Percentiles rank a stretch among this genome's conserved stretches.
Evolutionary conservation across 2,888 invertebrate species (phyloP).

Genomic region (Cheilosia vulpina): DNA sequence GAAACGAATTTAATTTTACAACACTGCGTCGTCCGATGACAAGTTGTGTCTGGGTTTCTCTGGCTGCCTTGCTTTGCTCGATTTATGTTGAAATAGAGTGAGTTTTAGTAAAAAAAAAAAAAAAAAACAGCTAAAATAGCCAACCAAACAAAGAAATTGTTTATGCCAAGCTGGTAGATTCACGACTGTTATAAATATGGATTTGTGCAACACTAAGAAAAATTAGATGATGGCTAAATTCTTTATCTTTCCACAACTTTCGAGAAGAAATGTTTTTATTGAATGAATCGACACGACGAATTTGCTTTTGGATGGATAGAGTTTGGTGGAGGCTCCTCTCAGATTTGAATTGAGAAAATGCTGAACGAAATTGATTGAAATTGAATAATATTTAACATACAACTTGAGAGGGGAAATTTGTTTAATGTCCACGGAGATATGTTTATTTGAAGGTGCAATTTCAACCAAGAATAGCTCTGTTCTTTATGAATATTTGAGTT

Average conservation of each 20-base stretch:
- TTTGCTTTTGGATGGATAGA: background rate
- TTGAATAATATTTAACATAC: conserved; percentile 54
- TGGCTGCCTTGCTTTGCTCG: background rate
- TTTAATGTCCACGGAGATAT: background rate
- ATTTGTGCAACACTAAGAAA: background rate
- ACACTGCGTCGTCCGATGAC: conserved; percentile 13
- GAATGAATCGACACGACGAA: conserved; percentile 38
- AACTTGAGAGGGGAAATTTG: conserved; percentile 10
- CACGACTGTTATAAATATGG: background rate
- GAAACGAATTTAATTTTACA: conserved; percentile 22
- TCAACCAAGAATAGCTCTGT: background rate
- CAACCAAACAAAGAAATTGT: conserved; percentile 24
- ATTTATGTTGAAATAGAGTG: background rate
- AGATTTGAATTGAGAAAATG: background rate
- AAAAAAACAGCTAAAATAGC: background rate
- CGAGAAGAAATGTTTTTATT: conserved; percentile 67
- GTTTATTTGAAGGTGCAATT: conserved; percentile 2
- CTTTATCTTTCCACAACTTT: conserved; percentile 41
- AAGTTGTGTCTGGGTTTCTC: conserved; percentile 14
- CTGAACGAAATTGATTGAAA: conserved; percentile 28
- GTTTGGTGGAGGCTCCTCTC: background rate
- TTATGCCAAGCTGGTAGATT: background rate
- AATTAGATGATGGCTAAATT: conserved; percentile 4
- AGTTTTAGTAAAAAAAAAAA: background rate
- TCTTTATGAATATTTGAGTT: background rate